Percentiles rank a stretch among this genome's conserved stretches.
These are phyloP conservation scores for Serripes groenlandicus DNA, from an alignment of 2,888 invertebrate genomes.

Conservation along the genomic window DNA sequence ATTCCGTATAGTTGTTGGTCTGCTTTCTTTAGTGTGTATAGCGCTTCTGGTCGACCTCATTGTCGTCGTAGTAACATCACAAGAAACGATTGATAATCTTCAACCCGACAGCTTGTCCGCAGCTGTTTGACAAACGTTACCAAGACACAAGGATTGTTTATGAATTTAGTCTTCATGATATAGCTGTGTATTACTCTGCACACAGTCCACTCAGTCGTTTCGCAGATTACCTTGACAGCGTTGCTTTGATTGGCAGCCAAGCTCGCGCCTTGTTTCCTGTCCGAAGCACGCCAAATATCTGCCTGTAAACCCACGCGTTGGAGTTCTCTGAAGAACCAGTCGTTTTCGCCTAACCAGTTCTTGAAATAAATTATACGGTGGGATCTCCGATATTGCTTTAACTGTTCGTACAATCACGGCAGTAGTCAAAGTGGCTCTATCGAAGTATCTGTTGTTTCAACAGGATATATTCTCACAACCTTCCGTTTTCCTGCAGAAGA, in stretches of 20 bases:
- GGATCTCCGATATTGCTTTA: constrained; percentile 75
- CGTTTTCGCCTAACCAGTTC: constrained; percentile 40
- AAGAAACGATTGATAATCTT: too few species aligned
- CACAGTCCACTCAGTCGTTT: constrained; percentile 67
- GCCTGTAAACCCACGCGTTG: constrained; percentile 59
- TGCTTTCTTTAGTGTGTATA: neutral
- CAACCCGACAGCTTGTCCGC: too few species aligned
- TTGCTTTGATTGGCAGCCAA: constrained; percentile 71
- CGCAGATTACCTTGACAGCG: constrained; percentile 77
- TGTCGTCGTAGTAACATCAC: too few species aligned
- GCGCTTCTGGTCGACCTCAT: too few species aligned
- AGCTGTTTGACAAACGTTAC: constrained; percentile 77
- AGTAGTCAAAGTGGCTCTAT: constrained; percentile 78
- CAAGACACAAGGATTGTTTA: constrained; percentile 79
- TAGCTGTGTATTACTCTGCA: constrained; percentile 80
- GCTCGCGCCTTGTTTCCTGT: constrained; percentile 77
- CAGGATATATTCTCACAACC: constrained; percentile 79
- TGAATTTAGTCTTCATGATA: constrained; percentile 81
- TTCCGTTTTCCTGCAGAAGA: constrained; percentile 58
- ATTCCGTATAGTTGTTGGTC: constrained; percentile 8
- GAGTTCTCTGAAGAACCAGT: constrained; percentile 58
- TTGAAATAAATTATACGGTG: constrained; percentile 71
- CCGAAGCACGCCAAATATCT: constrained; percentile 78
- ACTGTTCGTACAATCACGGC: constrained; percentile 75
- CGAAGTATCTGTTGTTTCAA: constrained; percentile 73